phyloP scores from a whole-genome alignment of 2,113 vertebrate genomes.

The Campylomormyrus numenius region DNA sequence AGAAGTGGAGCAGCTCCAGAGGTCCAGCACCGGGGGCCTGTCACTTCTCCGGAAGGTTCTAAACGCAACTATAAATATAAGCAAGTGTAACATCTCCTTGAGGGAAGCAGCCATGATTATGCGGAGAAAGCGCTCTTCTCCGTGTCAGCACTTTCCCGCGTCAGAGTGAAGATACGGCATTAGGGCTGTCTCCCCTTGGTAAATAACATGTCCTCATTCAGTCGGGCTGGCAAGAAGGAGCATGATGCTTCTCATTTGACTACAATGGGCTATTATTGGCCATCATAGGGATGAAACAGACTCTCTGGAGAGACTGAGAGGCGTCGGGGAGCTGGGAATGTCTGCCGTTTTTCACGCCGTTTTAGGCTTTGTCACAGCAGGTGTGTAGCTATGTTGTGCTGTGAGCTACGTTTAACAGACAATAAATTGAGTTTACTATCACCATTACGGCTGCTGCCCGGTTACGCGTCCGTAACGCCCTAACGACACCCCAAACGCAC shows the following conservation, averaged over 20 bases:
- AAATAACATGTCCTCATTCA: constrained; percentile 76
- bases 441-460: neutral
- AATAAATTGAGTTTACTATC: constrained; percentile 11
- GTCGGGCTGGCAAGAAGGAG: constrained; percentile 68
- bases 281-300: constrained; percentile 75
- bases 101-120: constrained; percentile 57
- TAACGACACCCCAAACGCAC: neutral
- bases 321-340: constrained; percentile 71
- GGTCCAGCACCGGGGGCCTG: constrained; percentile 44
- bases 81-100: constrained; percentile 51
- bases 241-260: constrained; percentile 57
- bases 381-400: constrained; percentile 54
- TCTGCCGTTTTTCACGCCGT: constrained; percentile 65
- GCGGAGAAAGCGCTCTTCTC: constrained; percentile 44
- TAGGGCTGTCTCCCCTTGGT: constrained; percentile 65
- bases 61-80: constrained; percentile 63
- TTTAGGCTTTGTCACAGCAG: constrained; percentile 55
- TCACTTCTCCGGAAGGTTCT: constrained; percentile 48
- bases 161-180: constrained; percentile 43
- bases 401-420: constrained; percentile 23
- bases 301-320: constrained; percentile 68
- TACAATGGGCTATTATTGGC: constrained; percentile 81
- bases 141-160: constrained; percentile 66
- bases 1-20: constrained; percentile 42
- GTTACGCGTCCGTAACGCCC: neutral